Conservation (phyloP, 53 echinoderm and acorn worm species). For the Actinopyga echinites region DNA sequence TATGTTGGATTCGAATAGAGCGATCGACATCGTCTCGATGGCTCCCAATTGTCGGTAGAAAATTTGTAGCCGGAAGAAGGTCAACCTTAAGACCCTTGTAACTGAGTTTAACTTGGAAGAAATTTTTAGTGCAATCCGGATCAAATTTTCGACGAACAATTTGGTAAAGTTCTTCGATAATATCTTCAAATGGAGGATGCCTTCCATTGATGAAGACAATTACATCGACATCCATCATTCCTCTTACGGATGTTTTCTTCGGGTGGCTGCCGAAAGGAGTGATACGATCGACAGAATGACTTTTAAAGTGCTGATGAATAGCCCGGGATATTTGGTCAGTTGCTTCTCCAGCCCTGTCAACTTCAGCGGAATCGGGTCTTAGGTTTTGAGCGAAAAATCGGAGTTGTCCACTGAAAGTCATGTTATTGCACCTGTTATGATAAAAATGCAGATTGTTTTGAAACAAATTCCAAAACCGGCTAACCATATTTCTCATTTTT, state of each 20-base stretch:
- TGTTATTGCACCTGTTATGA: too few species aligned
- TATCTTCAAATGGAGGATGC: not conserved
- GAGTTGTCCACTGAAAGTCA: too few species aligned
- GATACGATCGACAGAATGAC: not conserved
- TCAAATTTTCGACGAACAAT: not conserved
- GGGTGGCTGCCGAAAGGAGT: not conserved
- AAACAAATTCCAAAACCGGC: too few species aligned
- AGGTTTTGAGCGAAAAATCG: too few species aligned
- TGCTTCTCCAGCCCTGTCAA: too few species aligned
- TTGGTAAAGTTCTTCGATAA: not conserved
- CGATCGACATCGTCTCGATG: too few species aligned
- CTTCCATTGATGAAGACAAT: not conserved
- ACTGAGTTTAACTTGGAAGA: not conserved
- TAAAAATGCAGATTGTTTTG: too few species aligned
- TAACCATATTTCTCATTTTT: too few species aligned
- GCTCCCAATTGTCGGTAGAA: not conserved
- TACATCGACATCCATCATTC: not conserved
- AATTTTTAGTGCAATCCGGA: not conserved
- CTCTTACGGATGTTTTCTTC: not conserved
- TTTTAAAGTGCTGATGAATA: too few species aligned
- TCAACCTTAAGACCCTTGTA: not conserved
- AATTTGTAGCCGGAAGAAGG: not conserved
- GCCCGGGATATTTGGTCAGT: too few species aligned
- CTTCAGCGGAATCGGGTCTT: too few species aligned
- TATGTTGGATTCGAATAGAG: too few species aligned